Evolutionary conservation across 2,113 vertebrate species (phyloP), one percentile per base, ranked within the genome.

Genomic region (Poeciliopsis retropinna): DNA sequence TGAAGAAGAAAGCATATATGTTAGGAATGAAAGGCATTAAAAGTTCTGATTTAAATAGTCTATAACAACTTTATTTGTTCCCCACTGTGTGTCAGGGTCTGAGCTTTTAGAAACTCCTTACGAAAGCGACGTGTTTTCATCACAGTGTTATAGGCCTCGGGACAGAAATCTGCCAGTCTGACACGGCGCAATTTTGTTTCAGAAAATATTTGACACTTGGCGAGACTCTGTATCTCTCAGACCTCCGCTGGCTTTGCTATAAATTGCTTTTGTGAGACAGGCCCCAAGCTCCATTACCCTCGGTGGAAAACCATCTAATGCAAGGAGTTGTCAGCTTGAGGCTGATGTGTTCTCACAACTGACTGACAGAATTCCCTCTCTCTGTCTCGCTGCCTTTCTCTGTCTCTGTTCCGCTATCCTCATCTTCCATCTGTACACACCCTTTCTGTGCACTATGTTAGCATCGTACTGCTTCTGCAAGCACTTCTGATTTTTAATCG

Each of bases 311-410:
- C 81, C 84, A 89, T 93, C 91, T 89, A 88, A 67, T 83, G 85
- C 87, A 90, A 91, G 90, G 84, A 92, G 88, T 90, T 92, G 90
- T 94, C 92, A 94, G 89, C 89, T 89, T 82, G 83, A 88, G 89
- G 91, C 83, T 60, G 76, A 88, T 92, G 82, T 85, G 67, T 80
- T 86, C 86, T 88, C 75, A 41, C 63, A 68, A 83, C 78, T 91
- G 90, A 92, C 86, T 92, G 92, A 92, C 92, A 91, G 81, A 79
- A 5, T 76, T 81, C 85, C 68, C 67, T 62, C 74, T 79, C 63
- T 67, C 72, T 2, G 4, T 76, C 75, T 73, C 41, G 12, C 63
- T 62, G 60, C 19, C 76, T 67, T 77, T 67, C 70, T 71, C 72
- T 54, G 22, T 57, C 51, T 57, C 6, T 57, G 6, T 72, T 75